Evolutionary conservation across 2,113 vertebrate genomes (phyloP).

Genomic region (Xiphophorus hellerii): DNA sequence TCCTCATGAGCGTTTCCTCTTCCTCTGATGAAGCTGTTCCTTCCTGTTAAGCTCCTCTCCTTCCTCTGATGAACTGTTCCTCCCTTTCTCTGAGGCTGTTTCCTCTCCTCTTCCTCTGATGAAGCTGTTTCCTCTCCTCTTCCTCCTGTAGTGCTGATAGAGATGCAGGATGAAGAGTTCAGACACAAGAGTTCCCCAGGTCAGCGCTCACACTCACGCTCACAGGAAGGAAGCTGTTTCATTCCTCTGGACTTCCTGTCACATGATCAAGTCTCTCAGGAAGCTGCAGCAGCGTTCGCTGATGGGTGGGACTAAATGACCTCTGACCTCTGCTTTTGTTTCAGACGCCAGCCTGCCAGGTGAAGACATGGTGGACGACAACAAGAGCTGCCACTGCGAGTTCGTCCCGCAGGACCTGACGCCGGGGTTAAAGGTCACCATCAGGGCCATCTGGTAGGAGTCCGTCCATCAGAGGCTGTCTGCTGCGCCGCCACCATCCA

Average conservation of each 20-base stretch:
- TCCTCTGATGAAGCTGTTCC: too few species aligned
- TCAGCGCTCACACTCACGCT: slow-evolving; percentile 58
- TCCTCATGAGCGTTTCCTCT: too few species aligned
- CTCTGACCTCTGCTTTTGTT: slow-evolving; percentile 23
- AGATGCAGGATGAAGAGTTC: slow-evolving; percentile 86
- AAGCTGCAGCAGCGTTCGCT: background rate
- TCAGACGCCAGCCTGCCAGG: slow-evolving; percentile 93
- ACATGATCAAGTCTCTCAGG: background rate
- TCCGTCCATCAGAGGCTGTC: background rate
- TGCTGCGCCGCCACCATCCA: slow-evolving; percentile 23
- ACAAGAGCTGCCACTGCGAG: slow-evolving; percentile 96
- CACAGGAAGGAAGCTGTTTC: background rate
- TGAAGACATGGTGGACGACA: slow-evolving; percentile 92
- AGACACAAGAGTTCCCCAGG: slow-evolving; percentile 84
- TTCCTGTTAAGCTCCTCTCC: too few species aligned
- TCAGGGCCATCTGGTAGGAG: slow-evolving; percentile 94
- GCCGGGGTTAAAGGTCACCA: slow-evolving; percentile 94
- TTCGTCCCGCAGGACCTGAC: slow-evolving; percentile 94
- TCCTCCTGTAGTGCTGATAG: slow-evolving; percentile 83
- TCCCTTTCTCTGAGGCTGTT: too few species aligned
- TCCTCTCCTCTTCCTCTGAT: slow-evolving; percentile 34
- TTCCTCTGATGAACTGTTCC: slow-evolving; percentile 42
- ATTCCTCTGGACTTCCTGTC: slow-evolving; percentile 15
- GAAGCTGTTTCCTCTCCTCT: slow-evolving; percentile 59
- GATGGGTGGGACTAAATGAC: background rate